Evolutionary conservation across 2,888 invertebrate genomes (phyloP).

Genomic region (Ennomos quercinarius): DNA sequence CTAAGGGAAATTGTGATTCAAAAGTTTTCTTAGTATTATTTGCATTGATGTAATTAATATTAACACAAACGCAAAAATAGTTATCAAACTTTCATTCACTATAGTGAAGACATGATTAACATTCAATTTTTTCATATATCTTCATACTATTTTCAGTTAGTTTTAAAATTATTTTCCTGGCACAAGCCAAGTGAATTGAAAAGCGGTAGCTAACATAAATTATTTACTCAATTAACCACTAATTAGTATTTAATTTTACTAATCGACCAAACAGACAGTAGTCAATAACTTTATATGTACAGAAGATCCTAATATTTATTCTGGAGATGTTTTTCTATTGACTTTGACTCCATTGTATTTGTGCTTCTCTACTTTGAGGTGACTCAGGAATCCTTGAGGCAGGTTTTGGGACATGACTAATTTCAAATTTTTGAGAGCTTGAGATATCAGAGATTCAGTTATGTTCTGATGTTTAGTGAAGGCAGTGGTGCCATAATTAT

Average conservation of each 20-base stretch:
- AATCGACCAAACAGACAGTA: constrained; percentile 4
- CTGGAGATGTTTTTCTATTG: constrained; percentile 16
- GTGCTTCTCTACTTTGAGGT: constrained; percentile 34
- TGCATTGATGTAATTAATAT: too few species aligned
- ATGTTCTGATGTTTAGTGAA: constrained; percentile 40
- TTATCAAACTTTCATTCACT: too few species aligned
- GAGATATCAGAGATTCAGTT: constrained; percentile 44
- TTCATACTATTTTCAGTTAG: too few species aligned
- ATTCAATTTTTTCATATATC: too few species aligned
- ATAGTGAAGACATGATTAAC: too few species aligned
- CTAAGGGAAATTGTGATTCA: too few species aligned
- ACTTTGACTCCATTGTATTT: constrained; percentile 30
- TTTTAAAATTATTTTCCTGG: too few species aligned
- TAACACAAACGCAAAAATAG: too few species aligned
- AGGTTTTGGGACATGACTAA: constrained; percentile 54
- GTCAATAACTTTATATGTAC: constrained; percentile 1
- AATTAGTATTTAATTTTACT: neutral
- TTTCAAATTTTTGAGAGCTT: constrained; percentile 34
- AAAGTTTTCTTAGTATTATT: too few species aligned
- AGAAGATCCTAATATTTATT: constrained; percentile 19
- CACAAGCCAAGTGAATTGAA: too few species aligned
- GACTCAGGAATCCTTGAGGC: constrained; percentile 50
- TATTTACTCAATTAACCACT: neutral
- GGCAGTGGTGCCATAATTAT: constrained; percentile 44
- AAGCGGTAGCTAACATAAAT: neutral